Conservation (phyloP, 2,888 invertebrate genomes). For the Agriotes lineatus region DNA sequence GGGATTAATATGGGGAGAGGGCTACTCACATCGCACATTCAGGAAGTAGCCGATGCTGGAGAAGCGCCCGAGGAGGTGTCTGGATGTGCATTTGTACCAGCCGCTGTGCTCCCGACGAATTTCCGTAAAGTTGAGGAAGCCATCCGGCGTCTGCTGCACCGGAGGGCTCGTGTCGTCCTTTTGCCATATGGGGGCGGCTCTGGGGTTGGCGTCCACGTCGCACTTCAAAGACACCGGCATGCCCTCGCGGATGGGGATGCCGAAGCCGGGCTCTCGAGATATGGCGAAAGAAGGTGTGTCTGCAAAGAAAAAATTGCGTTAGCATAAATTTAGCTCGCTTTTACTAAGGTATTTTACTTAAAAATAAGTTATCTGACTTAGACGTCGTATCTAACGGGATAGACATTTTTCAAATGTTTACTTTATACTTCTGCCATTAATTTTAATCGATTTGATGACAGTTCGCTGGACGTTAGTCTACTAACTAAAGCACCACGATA, state of each 20-base stretch:
- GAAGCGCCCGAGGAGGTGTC: slow-evolving; percentile 86
- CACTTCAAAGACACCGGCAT: slow-evolving; percentile 91
- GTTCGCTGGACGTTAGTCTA: too few species aligned
- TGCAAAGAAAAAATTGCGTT: slow-evolving; percentile 68
- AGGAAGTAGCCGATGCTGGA: slow-evolving; percentile 92
- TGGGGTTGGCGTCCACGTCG: slow-evolving; percentile 94
- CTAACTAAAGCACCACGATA: too few species aligned
- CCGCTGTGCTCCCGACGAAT: slow-evolving; percentile 86
- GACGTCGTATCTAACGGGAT: too few species aligned
- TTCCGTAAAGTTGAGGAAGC: slow-evolving; percentile 87
- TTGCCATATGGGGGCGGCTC: slow-evolving; percentile 87
- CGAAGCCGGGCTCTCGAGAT: slow-evolving; percentile 93
- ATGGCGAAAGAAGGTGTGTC: slow-evolving; percentile 94
- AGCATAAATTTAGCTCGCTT: too few species aligned
- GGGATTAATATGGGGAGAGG: too few species aligned
- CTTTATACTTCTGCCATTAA: too few species aligned
- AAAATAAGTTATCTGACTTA: too few species aligned
- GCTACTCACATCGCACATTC: slow-evolving; percentile 87
- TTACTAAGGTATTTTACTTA: too few species aligned
- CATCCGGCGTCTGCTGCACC: slow-evolving; percentile 79
- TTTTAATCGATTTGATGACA: too few species aligned
- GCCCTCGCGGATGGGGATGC: slow-evolving; percentile 88
- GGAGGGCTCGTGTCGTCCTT: slow-evolving; percentile 67
- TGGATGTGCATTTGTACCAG: slow-evolving; percentile 93
- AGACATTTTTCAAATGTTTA: too few species aligned